These are phyloP conservation scores for Peromyscus attwateri DNA, from an alignment of 2,797 vertebrate species.

Conservation along the genomic window DNA sequence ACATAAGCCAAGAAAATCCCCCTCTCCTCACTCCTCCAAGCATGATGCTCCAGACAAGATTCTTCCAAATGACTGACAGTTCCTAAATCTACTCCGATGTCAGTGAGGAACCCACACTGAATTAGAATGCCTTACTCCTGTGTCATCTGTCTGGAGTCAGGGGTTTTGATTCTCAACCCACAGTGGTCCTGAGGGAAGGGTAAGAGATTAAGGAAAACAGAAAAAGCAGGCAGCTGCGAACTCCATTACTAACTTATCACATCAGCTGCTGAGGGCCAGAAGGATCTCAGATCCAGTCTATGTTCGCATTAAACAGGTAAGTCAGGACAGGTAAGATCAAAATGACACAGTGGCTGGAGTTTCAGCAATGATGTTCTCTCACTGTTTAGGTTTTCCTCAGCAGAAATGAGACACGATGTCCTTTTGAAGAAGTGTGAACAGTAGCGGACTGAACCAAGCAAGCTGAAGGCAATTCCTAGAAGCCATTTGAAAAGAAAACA, in stretches of 20 bases:
- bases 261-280: not conserved
- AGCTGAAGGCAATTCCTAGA: conserved; percentile 76
- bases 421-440: conserved; percentile 58
- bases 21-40: not conserved
- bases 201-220: not conserved
- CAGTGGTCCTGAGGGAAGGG: not conserved
- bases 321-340: conserved; percentile 39
- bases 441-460: conserved; percentile 63
- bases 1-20: not conserved
- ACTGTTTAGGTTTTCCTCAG: conserved; percentile 61
- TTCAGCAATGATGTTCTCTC: conserved; percentile 56
- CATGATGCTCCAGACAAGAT: not conserved
- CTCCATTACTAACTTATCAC: not conserved
- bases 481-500: conserved; percentile 78
- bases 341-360: conserved; percentile 38
- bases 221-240: conserved; percentile 28
- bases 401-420: conserved; percentile 60
- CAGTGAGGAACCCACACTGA: not conserved
- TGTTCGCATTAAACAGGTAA: conserved; percentile 28
- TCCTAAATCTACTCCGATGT: conserved; percentile 18
- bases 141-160: not conserved
- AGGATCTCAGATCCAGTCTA: conserved; percentile 29
- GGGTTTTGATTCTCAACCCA: conserved; percentile 35
- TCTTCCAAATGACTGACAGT: not conserved
- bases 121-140: not conserved